A percentile compares a stretch with the other conserved stretches of the same genome.
Conservation (phyloP, 2,113 vertebrate genomes). For the Apodemus speciosus region DNA sequence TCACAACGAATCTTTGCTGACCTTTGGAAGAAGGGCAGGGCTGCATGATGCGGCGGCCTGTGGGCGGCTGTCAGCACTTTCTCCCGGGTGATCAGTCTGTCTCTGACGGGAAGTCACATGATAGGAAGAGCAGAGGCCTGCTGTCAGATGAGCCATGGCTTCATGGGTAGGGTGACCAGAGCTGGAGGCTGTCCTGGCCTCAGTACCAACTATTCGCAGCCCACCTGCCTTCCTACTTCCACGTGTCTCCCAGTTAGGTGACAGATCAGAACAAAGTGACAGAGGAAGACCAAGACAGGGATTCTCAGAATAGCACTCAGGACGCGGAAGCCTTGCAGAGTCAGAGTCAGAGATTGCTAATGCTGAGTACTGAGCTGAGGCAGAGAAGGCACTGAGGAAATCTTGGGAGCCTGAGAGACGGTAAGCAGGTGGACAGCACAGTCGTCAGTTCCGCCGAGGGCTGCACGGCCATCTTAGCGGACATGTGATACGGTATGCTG, state of each 20-base stretch:
- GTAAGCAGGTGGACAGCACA: background rate
- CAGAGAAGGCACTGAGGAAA: background rate
- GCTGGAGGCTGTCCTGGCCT: background rate
- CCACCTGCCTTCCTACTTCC: background rate
- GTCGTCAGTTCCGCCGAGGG: background rate
- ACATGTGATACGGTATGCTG: background rate
- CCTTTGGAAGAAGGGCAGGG: background rate
- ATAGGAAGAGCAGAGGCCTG: background rate
- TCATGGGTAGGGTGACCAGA: fast-evolving
- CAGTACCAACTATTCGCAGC: background rate
- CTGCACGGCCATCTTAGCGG: background rate
- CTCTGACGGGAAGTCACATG: background rate
- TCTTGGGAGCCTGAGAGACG: background rate
- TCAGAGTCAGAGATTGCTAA: background rate
- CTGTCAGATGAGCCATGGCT: background rate
- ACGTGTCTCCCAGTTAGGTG: background rate
- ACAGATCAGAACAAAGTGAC: background rate
- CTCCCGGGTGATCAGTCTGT: background rate
- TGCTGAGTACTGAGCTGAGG: background rate
- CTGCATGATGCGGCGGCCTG: background rate
- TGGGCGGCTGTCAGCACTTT: background rate
- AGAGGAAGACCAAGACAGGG: background rate
- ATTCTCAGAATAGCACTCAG: background rate
- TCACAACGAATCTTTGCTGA: background rate
- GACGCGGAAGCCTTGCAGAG: background rate